Evolutionary conservation across 1,140 invertebrate genomes (phyloP), one percentile per base, ranked within the genome.

Genomic region (Drosophila azteca): DNA sequence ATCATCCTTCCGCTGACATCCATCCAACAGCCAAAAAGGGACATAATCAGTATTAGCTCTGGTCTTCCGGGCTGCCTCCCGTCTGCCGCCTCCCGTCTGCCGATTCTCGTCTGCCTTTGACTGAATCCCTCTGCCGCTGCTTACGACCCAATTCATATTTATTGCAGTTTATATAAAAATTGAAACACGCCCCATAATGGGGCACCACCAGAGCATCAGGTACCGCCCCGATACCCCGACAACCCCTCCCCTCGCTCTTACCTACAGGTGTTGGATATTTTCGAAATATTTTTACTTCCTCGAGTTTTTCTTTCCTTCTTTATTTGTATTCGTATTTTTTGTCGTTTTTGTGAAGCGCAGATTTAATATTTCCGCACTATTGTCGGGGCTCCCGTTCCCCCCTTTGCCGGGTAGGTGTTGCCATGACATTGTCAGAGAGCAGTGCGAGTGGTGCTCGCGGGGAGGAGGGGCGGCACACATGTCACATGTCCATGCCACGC

Each of bases 281-380:
- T 39, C 35, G 5, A 35, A 49, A 59, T 64, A 48, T 64, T 64
- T 64, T 48, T 31, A 58, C 44, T 62, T 53, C 46, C 53, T 41
- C 9, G 20, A 71, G 70, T 59, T 49, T 60, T 51, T 52, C 20
- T 45, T 35, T 44, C 35, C 22, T n/a, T 41, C 51, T 17, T 53
- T 35, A 22, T 67, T 11, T 31, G 9, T 50, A 22, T 67, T 11
- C 24, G 9, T 50, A 2, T 4, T 50, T 26, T 48, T 61, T 26
- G 11, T 13, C 29, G 24, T 66, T 26, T 15, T 13, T 43, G 24
- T 66, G 70, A 66, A 44, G 61, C 72, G 72, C 73, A 76, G 73
- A 76, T 76, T 76, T 76, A 76, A 76, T 76, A 76, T 76, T 67
- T 76, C 71, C 73, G 72, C 73, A 76, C 73, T 76, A 76, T 76